Base-by-base conservation (phyloP, 2,888 invertebrate genomes). In the Nemoura dubitans region DNA sequence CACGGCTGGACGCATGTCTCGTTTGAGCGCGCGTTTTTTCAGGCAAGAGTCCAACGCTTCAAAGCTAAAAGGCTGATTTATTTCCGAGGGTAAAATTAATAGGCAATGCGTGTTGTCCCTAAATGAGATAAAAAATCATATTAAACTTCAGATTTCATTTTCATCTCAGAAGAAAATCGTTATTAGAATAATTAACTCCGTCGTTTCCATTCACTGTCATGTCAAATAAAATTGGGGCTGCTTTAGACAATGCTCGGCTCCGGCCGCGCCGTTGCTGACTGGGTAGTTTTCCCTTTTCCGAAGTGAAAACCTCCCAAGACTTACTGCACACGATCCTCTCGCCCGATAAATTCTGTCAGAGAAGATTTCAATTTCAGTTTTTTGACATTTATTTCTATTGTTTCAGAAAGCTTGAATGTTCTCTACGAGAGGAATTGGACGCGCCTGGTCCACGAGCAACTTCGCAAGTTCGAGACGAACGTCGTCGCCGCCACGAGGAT, bases 371-470 rank as follows among this genome's bases (percentile, higher is more conserved):
- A 81, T 81, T 30, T 81, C 5, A 28, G 59, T 59, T 29, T 25
- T 30, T 81, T 81, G 81, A 81, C 81, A 30, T 81, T 30, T n/a
- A n/a, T 81, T 30, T 84, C 27, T 27, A 28, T 80, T 85, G 82
- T 92, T 92, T 83, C 95, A 94, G 95, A 95, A 90, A 94, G 95
- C 88, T 93, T 97, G 85, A 97, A 97, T 92, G 96, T 97, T 14
- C 92, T 97, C 1, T 96, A 97, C 91, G 95, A 96, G 91, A 93
- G 95, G 85, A 97, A 97, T 91, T 97, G 97, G 97, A 97, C 96
- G 0, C 93, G 94, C 85, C 91, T 96, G 89, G 96, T 97, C 0
- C 96, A 96, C 89, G 95, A 95, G 89, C 95, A 96, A 90, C 92
- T 97, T 87, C 93, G 94, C 85, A 94, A 95, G 90, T 97, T 97